A percentile compares a stretch with the other conserved stretches of the same genome.
Conservation (phyloP, 2,888 invertebrate genomes). For the Nebria salina region DNA sequence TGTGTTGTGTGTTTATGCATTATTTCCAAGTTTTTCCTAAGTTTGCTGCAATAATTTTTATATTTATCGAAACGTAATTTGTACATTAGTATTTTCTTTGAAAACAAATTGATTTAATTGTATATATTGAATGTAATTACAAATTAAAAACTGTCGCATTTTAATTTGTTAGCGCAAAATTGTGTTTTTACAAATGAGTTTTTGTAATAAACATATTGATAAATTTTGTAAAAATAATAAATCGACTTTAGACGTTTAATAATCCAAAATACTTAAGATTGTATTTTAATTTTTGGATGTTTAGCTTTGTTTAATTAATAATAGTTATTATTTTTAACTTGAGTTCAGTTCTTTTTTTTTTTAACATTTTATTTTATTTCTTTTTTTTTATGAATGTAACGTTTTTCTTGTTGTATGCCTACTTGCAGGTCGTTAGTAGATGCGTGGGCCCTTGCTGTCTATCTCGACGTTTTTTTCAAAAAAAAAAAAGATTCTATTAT, state of each 20-base stretch:
- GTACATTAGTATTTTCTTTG: neutral
- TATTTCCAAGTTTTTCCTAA: slow-evolving; percentile 5
- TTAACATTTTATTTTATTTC: neutral
- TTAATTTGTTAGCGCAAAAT: neutral
- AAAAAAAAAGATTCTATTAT: slow-evolving; percentile 23
- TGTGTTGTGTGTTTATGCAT: neutral
- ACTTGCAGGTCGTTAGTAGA: slow-evolving; percentile 59
- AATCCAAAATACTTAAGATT: neutral
- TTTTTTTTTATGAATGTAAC: slow-evolving; percentile 36
- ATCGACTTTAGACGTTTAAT: neutral
- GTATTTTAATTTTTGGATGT: neutral
- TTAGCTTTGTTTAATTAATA: neutral
- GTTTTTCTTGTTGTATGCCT: slow-evolving; percentile 57
- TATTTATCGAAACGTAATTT: slow-evolving; percentile 3
- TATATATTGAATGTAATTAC: neutral
- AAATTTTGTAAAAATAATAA: neutral
- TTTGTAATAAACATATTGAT: neutral
- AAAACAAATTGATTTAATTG: slow-evolving; percentile 1
- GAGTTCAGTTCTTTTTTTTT: neutral
- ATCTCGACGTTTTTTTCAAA: slow-evolving; percentile 33
- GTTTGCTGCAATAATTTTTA: neutral
- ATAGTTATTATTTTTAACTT: neutral
- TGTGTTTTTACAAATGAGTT: neutral
- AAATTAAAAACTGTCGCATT: neutral
- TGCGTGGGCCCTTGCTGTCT: slow-evolving; percentile 43